Conservation (phyloP, 1,140 invertebrate genomes). For the Drosophila elegans region DNA sequence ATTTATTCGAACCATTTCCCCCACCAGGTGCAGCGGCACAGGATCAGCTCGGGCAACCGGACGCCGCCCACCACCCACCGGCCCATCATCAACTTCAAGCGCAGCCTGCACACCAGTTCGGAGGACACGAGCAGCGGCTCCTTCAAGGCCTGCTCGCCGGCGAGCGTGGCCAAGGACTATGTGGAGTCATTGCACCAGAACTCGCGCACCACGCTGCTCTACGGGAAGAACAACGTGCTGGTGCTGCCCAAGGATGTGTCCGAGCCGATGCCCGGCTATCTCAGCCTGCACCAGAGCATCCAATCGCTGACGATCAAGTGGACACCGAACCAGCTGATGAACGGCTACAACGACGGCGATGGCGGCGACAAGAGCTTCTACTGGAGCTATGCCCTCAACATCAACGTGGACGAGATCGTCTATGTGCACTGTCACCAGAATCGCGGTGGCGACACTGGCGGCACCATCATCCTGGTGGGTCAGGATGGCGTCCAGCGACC, state of each 20-base stretch:
- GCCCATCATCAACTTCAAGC: constrained; percentile 90
- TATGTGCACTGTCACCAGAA: constrained; percentile 98
- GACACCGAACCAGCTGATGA: constrained; percentile 97
- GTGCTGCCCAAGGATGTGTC: constrained; percentile 93
- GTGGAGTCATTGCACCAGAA: constrained; percentile 98
- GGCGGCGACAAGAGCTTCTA: constrained; percentile 91
- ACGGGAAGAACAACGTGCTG: constrained; percentile 97
- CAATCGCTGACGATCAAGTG: constrained; percentile 91
- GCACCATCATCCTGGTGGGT: constrained; percentile 96
- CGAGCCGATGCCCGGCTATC: constrained; percentile 94
- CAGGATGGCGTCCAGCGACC: constrained; percentile 97
- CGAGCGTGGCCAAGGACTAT: constrained; percentile 93
- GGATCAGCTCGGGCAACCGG: constrained; percentile 90
- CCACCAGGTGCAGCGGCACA: constrained; percentile 90
- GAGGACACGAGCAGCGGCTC: constrained; percentile 86
- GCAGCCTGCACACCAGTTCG: constrained; percentile 89
- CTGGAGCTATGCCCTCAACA: constrained; percentile 96
- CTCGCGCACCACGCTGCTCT: constrained; percentile 93
- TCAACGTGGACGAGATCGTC: constrained; percentile 94
- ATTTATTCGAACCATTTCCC: constrained; percentile 38
- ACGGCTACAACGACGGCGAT: constrained; percentile 90
- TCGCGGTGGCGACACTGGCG: constrained; percentile 89
- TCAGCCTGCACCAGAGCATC: constrained; percentile 94
- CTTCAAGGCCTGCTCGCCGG: constrained; percentile 85
- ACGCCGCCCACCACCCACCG: constrained; percentile 90